Percentiles rank a stretch among this genome's conserved stretches.
These are phyloP conservation scores for Irena cyanogastra DNA, from an alignment of 2,113 vertebrate genomes.

Conservation along the genomic window DNA sequence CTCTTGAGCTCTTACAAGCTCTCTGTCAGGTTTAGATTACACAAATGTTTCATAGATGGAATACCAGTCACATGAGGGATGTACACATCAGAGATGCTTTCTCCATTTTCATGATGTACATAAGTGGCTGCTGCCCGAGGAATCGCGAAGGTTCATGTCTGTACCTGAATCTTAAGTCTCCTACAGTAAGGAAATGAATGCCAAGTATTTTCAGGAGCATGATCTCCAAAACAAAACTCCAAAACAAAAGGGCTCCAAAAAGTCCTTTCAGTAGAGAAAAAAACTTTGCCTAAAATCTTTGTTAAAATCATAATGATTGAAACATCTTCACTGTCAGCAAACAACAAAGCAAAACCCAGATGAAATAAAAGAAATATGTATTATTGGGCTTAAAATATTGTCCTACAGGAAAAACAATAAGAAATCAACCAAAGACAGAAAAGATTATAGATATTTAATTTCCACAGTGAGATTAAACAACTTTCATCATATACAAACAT, in stretches of 20 bases:
- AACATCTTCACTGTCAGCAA: not conserved
- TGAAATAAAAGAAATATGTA: not conserved
- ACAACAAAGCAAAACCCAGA: not conserved
- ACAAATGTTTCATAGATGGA: not conserved
- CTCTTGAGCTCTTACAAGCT: not conserved
- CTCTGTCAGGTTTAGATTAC: not conserved
- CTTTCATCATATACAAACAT: slow-evolving; percentile 27
- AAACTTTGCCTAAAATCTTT: not conserved
- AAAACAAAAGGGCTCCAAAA: no score
- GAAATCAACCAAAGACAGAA: not conserved
- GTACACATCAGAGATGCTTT: not conserved
- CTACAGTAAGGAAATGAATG: not conserved
- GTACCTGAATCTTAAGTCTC: not conserved
- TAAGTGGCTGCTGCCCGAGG: not conserved
- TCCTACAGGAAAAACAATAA: not conserved
- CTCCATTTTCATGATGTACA: fast-evolving
- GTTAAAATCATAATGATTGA: not conserved
- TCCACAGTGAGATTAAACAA: slow-evolving; percentile 25
- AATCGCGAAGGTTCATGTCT: not conserved
- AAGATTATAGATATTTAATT: slow-evolving; percentile 23
- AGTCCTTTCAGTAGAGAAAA: not conserved
- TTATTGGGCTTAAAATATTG: not conserved
- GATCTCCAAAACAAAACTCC: not conserved
- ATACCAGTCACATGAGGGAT: not conserved
- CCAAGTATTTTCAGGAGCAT: not conserved